Conservation (phyloP, 2,113 vertebrate species). For the Strigops habroptila region DNA sequence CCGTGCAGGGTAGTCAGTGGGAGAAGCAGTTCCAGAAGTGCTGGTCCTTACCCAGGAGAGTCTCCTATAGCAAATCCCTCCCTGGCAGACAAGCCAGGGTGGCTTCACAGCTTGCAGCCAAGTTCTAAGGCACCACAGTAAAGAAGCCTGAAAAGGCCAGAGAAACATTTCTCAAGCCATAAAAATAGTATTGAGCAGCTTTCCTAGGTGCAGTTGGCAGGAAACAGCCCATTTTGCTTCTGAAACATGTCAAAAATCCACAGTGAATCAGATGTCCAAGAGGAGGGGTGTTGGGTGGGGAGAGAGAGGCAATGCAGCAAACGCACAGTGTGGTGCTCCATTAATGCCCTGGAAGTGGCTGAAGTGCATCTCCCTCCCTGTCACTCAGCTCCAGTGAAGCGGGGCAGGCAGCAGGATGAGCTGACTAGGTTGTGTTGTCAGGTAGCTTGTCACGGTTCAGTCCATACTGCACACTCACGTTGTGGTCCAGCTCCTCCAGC, state of each 20-base stretch:
- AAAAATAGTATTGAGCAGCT: constrained; percentile 42
- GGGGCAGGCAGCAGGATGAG: background rate
- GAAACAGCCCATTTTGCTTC: constrained; percentile 43
- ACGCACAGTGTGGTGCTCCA: background rate
- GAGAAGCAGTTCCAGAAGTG: constrained; percentile 24
- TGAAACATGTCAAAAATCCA: constrained; percentile 48
- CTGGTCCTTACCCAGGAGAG: constrained; percentile 10
- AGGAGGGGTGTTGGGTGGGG: background rate
- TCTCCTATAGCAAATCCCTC: constrained; percentile 44
- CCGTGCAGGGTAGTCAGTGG: background rate
- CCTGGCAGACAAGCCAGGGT: constrained; percentile 33
- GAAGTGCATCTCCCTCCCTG: constrained; percentile 24
- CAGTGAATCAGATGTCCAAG: constrained; percentile 31
- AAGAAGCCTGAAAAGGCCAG: constrained; percentile 39
- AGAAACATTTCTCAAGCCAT: constrained; percentile 37
- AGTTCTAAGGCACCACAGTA: constrained; percentile 68
- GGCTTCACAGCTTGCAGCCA: constrained; percentile 73
- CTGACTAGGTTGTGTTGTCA: constrained; percentile 46
- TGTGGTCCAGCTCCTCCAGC: constrained; percentile 90
- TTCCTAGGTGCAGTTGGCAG: constrained; percentile 65
- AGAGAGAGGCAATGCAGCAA: constrained; percentile 49
- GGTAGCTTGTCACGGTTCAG: constrained; percentile 72
- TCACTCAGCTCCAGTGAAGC: background rate
- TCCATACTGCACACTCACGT: constrained; percentile 72
- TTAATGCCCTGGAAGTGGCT: constrained; percentile 52